phyloP scores from a whole-genome alignment of 2,797 vertebrate genomes.

The Eutrigla gurnardus region DNA sequence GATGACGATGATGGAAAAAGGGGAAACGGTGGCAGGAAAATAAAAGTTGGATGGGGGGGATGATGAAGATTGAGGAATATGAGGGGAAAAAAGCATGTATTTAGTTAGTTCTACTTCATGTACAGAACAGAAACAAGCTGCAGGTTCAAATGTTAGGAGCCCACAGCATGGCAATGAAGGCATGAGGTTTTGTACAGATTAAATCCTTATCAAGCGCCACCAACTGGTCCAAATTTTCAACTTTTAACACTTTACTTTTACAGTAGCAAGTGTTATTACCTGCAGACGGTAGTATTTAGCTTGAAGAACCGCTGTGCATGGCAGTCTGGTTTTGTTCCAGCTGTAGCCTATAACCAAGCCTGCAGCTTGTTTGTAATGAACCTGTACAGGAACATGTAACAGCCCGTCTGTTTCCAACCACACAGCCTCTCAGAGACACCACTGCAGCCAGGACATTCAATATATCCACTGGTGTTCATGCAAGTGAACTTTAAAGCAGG shows the following conservation, averaged over 20 bases:
- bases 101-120: conserved; percentile 67
- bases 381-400: conserved; percentile 33
- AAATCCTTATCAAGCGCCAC: not conserved
- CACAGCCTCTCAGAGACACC: conserved; percentile 54
- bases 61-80: conserved; percentile 35
- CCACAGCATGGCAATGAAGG: not conserved
- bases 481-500: conserved; percentile 3
- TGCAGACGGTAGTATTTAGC: not conserved
- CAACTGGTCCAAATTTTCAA: not conserved
- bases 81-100: conserved; percentile 50
- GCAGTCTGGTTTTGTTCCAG: not conserved
- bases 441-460: conserved; percentile 29
- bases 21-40: conserved; percentile 15
- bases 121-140: conserved; percentile 72
- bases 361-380: conserved; percentile 72
- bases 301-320: not conserved
- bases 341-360: conserved; percentile 31
- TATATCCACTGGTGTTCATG: not conserved
- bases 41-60: conserved; percentile 33
- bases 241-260: not conserved
- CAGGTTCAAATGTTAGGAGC: conserved; percentile 37
- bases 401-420: conserved; percentile 46
- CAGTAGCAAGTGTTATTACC: not conserved
- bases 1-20: conserved; percentile 19
- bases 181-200: not conserved